These are phyloP conservation scores for Parnassius smintheus DNA, from an alignment of 2,888 invertebrate genomes.

Conservation along the genomic window DNA sequence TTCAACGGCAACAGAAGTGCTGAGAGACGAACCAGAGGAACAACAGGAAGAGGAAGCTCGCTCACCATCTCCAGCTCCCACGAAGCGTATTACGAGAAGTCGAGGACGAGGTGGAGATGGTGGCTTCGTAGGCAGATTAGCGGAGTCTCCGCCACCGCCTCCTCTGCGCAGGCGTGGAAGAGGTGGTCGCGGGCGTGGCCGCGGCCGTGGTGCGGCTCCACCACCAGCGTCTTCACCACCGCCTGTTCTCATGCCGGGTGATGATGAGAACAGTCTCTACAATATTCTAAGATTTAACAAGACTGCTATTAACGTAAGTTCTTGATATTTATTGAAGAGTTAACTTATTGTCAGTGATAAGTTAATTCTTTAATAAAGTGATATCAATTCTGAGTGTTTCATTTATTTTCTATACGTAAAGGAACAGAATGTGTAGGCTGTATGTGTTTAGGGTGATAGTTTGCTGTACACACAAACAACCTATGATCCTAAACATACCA, in stretches of 20 bases:
- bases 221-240: conserved; percentile 76
- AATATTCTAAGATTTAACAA: conserved; percentile 91
- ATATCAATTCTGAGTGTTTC: too few species aligned
- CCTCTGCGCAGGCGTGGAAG: conserved; percentile 65
- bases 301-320: conserved; percentile 87
- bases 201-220: conserved; percentile 69
- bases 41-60: conserved; percentile 67
- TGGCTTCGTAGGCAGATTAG: conserved; percentile 69
- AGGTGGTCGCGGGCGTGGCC: conserved; percentile 64
- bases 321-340: neutral
- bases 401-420: too few species aligned
- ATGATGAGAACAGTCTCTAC: conserved; percentile 92
- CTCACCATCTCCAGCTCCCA: conserved; percentile 80
- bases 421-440: too few species aligned
- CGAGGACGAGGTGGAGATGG: conserved; percentile 79
- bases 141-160: conserved; percentile 75
- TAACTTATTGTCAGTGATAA: too few species aligned
- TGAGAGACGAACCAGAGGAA: conserved; percentile 65
- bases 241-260: conserved; percentile 77
- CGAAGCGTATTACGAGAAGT: conserved; percentile 84
- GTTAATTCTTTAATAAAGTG: too few species aligned
- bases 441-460: too few species aligned
- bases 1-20: conserved; percentile 54
- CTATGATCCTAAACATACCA: too few species aligned
- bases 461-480: too few species aligned